Base-by-base conservation (phyloP, 2,797 vertebrate genomes). In the Aeoliscus strigatus region DNA sequence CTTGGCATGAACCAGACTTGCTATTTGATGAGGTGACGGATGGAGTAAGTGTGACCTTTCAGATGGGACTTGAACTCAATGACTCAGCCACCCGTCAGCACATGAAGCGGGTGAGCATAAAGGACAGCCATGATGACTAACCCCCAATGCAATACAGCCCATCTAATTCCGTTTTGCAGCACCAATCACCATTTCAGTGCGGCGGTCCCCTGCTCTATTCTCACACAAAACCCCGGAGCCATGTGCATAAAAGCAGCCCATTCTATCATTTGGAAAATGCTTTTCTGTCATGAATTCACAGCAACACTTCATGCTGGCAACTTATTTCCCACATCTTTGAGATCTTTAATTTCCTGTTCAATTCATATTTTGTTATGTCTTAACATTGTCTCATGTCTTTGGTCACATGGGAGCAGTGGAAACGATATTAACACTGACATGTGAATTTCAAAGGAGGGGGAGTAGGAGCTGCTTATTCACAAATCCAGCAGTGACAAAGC, bases 31-130 rank as follows among this genome's bases (percentile, higher is more conserved):
- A 52, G 44, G 42, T 48, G 43, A 54, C 54, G 56, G 40, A 49
- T 28, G 50, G 55, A 67, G 31, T 53, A 37, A 44, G 32, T 23
- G 17, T 42, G 65, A 66, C 66, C 70, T 76, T 74, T 72, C 26
- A 41, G 43, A 59, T 3, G 0, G 40, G 30, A 63, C 48, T 45
- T 60, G 58, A 62, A 63, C 64, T 60, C 14, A 41, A 17, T 77
- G 76, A 82, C 51, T 81, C 76, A 70, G 57, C 55, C 30, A 36
- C 14, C 58, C 11, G 11, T 60, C 58, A 65, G 44, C 45, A 51
- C 60, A 69, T 14, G 30, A 64, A 60, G 35, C 23, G 2, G 37
- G 18, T 53, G 46, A 73, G 37, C 54, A 58, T 51, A 66, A 66
- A 72, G 52, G 46, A 77, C 59, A 74, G 52, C 9, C 1, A 60